A percentile compares a stretch with the other conserved stretches of the same genome.
Evolutionary conservation across 2,113 vertebrate genomes (phyloP).

Genomic region (Mystacornis crossleyi): DNA sequence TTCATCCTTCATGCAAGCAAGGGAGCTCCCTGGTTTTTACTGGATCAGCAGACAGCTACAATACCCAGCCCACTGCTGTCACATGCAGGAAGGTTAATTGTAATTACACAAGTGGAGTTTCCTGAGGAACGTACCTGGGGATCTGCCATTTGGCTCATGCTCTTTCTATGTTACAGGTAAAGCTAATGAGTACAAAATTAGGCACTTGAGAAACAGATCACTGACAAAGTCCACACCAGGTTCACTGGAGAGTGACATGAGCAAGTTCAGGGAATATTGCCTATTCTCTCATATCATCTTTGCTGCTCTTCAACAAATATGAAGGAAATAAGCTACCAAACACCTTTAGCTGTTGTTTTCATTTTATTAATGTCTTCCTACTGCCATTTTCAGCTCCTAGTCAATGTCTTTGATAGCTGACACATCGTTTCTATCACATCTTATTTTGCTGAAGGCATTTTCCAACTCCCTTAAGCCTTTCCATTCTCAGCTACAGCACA

Average conservation of each 20-base stretch:
- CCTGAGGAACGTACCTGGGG: not conserved
- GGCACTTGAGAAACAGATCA: not conserved
- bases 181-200: constrained; percentile 10
- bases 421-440: constrained; percentile 64
- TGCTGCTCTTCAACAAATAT: not conserved
- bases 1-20: not conserved
- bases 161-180: not conserved
- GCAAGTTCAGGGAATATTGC: not conserved
- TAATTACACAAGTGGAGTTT: not conserved
- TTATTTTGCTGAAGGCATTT: constrained; percentile 61
- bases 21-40: not conserved
- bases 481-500: not conserved
- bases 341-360: constrained; percentile 57
- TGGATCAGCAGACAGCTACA: not conserved
- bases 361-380: constrained; percentile 47
- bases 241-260: not conserved
- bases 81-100: not conserved
- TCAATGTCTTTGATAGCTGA: constrained; percentile 63
- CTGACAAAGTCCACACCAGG: not conserved
- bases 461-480: constrained; percentile 28
- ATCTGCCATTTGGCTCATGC: not conserved
- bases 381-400: constrained; percentile 59
- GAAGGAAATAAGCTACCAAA: constrained; percentile 22
- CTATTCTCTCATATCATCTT: not conserved
- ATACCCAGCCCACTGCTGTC: not conserved